Evolutionary conservation across 2,797 vertebrate species (phyloP).

Genomic region (Sphenopsis melanotis): DNA sequence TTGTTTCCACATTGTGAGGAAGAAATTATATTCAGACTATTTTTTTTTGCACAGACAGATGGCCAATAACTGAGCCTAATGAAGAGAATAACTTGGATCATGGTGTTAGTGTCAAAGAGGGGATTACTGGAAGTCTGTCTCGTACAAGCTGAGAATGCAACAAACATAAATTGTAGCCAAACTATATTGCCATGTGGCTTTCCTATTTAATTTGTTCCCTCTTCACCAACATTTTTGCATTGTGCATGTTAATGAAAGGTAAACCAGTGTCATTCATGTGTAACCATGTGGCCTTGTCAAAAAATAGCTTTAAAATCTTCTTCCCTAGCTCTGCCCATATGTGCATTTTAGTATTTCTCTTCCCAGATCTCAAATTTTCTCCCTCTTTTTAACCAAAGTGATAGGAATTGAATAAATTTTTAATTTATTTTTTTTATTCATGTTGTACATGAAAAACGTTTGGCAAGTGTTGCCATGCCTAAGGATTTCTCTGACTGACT

Average conservation of each 20-base stretch:
- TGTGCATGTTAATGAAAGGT: background rate
- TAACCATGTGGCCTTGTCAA: background rate
- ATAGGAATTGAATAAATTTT: background rate
- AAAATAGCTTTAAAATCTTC: background rate
- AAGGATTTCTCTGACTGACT: slow-evolving; percentile 29
- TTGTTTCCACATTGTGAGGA: background rate
- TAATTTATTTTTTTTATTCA: background rate
- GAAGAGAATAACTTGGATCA: slow-evolving; percentile 35
- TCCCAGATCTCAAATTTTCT: background rate
- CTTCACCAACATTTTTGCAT: background rate
- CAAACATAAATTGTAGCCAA: slow-evolving; percentile 19
- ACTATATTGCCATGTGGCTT: background rate
- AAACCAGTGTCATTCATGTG: background rate
- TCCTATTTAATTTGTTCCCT: background rate
- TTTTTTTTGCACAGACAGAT: slow-evolving; percentile 29
- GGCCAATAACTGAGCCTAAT: slow-evolving; percentile 43
- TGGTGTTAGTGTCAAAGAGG: slow-evolving; percentile 32
- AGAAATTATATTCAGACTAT: slow-evolving; percentile 23
- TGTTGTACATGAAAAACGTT: background rate
- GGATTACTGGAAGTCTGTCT: slow-evolving; percentile 37
- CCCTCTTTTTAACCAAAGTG: background rate
- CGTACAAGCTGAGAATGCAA: slow-evolving; percentile 35
- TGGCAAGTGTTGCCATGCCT: background rate
- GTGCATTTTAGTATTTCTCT: background rate
- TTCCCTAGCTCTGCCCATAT: background rate